These are phyloP conservation scores for Metellina segmentata DNA, from an alignment of 2,888 invertebrate genomes.

Conservation along the genomic window DNA sequence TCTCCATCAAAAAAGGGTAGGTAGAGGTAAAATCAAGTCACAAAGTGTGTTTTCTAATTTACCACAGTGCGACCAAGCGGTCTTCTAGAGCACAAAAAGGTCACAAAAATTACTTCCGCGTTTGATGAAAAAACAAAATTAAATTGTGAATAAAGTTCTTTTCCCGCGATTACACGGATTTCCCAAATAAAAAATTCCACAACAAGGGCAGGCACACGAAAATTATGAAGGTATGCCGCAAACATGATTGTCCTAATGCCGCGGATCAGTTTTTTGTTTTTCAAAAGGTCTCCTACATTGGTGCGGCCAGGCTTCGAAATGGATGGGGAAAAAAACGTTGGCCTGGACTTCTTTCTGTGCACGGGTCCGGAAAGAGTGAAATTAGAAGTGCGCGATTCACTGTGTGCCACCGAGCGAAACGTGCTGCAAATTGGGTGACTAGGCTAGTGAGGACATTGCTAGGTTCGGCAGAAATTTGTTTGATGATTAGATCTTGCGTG, in stretches of 20 bases:
- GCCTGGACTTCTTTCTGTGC: slow-evolving; percentile 18
- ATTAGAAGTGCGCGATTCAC: slow-evolving; percentile 38
- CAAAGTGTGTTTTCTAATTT: background rate
- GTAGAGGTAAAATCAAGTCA: background rate
- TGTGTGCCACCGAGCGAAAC: slow-evolving; percentile 30
- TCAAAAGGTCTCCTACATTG: background rate
- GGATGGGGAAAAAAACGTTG: slow-evolving; percentile 31
- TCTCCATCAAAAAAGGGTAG: background rate
- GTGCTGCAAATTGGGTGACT: background rate
- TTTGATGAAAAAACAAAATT: background rate
- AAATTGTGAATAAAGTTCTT: background rate
- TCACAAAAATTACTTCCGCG: slow-evolving; percentile 56
- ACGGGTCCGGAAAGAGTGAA: slow-evolving; percentile 38
- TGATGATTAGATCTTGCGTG: slow-evolving; percentile 16
- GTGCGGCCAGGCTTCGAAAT: background rate
- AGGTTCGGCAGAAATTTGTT: background rate
- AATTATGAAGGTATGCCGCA: background rate
- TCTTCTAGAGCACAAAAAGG: slow-evolving; percentile 4
- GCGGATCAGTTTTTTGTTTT: background rate
- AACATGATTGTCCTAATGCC: background rate
- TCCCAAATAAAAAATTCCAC: background rate
- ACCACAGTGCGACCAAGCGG: background rate
- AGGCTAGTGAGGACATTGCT: slow-evolving; percentile 19
- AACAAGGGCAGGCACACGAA: background rate
- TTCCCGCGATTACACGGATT: background rate